phyloP scores from a whole-genome alignment of 2,888 invertebrate genomes.

The Rhimphoctona megacephalus region DNA sequence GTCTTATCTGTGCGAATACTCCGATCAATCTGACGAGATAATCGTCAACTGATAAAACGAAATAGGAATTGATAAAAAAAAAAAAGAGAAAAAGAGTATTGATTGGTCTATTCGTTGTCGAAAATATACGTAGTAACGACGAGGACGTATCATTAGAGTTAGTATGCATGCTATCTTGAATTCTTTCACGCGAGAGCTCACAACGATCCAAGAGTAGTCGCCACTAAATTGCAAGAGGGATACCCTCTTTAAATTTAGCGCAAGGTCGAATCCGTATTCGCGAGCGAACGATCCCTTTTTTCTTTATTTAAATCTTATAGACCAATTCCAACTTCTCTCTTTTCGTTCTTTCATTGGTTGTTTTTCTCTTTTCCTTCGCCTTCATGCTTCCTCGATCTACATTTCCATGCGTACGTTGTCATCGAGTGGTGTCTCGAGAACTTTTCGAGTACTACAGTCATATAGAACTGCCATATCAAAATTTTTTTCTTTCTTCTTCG shows the following conservation, averaged over 20 bases:
- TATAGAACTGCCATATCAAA: background rate
- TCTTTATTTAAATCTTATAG: slow-evolving; percentile 67
- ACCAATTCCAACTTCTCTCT: slow-evolving; percentile 44
- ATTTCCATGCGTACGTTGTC: slow-evolving; percentile 38
- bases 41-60: background rate
- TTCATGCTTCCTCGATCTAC: slow-evolving; percentile 27
- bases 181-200: slow-evolving; percentile 22
- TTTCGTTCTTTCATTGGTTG: slow-evolving; percentile 9
- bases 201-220: slow-evolving; percentile 60
- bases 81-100: background rate
- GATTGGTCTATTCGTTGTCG: slow-evolving; percentile 10
- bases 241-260: slow-evolving; percentile 73
- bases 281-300: slow-evolving; percentile 36
- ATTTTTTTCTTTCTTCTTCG: slow-evolving; percentile 28
- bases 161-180: slow-evolving; percentile 10
- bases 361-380: slow-evolving; percentile 13
- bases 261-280: slow-evolving; percentile 69
- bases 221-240: slow-evolving; percentile 68
- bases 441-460: slow-evolving; percentile 32
- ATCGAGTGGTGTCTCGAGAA: slow-evolving; percentile 44
- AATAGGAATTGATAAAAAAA: background rate
- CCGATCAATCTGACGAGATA: background rate
- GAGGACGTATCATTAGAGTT: background rate
- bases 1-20: background rate
- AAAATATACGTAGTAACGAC: slow-evolving; percentile 5